Conservation (phyloP, 2,113 vertebrate species). For the Phyllostomus hastatus region DNA sequence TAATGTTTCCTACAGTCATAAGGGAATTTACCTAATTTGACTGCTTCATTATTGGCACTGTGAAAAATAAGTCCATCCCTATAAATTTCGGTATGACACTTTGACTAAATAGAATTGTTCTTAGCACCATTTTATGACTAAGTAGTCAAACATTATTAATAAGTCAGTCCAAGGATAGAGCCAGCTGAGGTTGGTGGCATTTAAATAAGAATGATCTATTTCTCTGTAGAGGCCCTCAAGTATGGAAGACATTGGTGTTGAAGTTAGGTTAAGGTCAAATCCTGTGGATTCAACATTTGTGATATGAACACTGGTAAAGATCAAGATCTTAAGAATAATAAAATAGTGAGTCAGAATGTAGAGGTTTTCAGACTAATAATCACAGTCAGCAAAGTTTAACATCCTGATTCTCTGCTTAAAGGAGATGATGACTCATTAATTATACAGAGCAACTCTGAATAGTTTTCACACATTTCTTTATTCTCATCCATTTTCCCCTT, state of each 20-base stretch:
- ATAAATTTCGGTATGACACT: background rate
- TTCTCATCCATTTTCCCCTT: background rate
- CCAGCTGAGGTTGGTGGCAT: background rate
- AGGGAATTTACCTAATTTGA: slow-evolving; percentile 29
- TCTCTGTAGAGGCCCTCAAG: background rate
- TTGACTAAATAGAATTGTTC: slow-evolving; percentile 35
- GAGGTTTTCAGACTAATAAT: slow-evolving; percentile 46
- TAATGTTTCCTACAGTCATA: background rate
- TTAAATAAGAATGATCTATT: background rate
- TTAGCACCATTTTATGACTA: background rate
- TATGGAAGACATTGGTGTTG: background rate
- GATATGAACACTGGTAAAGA: background rate
- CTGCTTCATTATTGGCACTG: background rate
- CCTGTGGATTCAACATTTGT: background rate
- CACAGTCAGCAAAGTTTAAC: slow-evolving; percentile 48
- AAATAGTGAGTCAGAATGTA: background rate
- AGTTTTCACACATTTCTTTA: slow-evolving; percentile 53
- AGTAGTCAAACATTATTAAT: background rate
- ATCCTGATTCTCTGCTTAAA: slow-evolving; percentile 22
- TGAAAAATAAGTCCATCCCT: background rate
- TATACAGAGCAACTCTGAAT: slow-evolving; percentile 44
- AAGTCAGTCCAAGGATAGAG: background rate
- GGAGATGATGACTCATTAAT: slow-evolving; percentile 58
- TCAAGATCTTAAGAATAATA: background rate
- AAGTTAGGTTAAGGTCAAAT: background rate